Evolutionary conservation across 2,797 vertebrate species (phyloP), one percentile per base, ranked within the genome.

Genomic region (Pagetopsis macropterus): DNA sequence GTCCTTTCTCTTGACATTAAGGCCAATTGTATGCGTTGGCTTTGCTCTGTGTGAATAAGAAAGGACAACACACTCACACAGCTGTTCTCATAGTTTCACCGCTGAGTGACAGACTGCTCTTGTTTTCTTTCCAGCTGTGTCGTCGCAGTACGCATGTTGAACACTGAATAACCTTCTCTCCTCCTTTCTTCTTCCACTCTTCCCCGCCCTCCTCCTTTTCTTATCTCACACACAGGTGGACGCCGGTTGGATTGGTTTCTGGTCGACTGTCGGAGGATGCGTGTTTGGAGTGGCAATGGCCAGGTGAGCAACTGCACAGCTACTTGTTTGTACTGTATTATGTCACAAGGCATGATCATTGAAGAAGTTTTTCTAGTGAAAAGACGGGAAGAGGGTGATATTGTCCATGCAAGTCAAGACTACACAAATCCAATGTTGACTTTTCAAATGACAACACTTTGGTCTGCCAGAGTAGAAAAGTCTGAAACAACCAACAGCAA

Each of bases 231-330:
- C n/a, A 14, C 92, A 99, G 98, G 96, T 99, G 70, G 96, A 99
- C 77, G 98, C 98, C 63, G 98, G 98, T 79, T 99, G 98, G 98
- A 98, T 99, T 81, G 98, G 98, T 63, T 99, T 99, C 94, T 99
- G 97, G 97, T 99, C 97, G 23, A 94, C 94, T 48, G 92, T 99
- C 66, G 98, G 98, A 65, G 98, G 98, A 64, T 99, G 98, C 88
- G 94, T 98, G 81, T 96, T 99, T 89, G 98, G 98, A 81, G 95
- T 99, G 80, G 96, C 95, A 16, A 96, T 98, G 92, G 98, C 97
- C 87, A 96, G 97, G 98, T 99, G 88, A 93, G 92, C 37, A 59
- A 3, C 4, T 41, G 4, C 31, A 3, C 13, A 33, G 12, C 2
- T 5, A 11, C 0, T 1, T 15, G 14, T 37, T 71, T 46, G 19